Base-by-base conservation (phyloP, 2,888 invertebrate genomes). In the Athalia rosae region DNA sequence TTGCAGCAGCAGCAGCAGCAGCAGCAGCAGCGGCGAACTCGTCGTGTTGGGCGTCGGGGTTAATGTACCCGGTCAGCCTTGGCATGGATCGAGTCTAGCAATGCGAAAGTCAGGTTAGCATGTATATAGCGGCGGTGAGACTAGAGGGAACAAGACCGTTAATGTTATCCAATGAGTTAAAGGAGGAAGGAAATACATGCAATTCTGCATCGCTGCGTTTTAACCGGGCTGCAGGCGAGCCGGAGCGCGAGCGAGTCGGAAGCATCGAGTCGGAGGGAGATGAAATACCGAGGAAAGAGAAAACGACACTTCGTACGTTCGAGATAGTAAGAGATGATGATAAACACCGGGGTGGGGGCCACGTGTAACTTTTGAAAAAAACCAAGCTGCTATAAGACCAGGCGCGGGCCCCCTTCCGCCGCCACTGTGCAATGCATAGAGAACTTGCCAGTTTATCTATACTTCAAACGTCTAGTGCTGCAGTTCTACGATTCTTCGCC, bases 81-180 rank as follows among this genome's bases (percentile, higher is more conserved):
- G 89, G 89, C 89, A 89, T 88, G 89, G 89, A 89, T 89, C 89
- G 89, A 89, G 87, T 89, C 89, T 89, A 89, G 89, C 89, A 89
- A 89, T 89, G 87, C 87, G 88, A 89, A 88, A 89, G 88, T 89
- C 87, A 88, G 86, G 87, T 84, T 87, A 84, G 85, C 86, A 28
- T 28, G 28, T 28, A 28, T 80, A 80, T 81, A 83, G 81, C 83
- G 53, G 69, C 56, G n/a, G 69, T 45, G 56, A 45, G 56, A 56
- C 47, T 76, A 64, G 45, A 76, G 53, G 53, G 47, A 28, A n/a
- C 43, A 63, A 76, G 9, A n/a, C 50, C 45, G 74, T 13, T 66
- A 7, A 11, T 53, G 56, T 45, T 61, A 9, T 11, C 11, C 13
- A 28, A 48, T 28, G 59, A 48, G 74, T 74, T 61, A 11, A 48